Base-by-base conservation (phyloP, 2,113 vertebrate genomes). In the Melospiza melodia region DNA sequence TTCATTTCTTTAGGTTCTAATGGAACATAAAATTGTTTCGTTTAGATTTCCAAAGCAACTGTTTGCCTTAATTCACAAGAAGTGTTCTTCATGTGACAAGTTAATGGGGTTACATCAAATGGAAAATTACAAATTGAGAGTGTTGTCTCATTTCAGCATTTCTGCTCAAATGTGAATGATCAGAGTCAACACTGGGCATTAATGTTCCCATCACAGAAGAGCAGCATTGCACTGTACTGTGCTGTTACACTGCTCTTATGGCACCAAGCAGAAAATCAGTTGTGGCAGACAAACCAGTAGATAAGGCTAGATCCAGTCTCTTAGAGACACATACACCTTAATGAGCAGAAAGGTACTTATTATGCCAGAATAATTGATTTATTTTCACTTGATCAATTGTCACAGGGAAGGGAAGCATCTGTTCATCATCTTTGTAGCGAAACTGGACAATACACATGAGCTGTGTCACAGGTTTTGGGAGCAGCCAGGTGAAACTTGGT, bases 81-180 rank as follows among this genome's bases (percentile, higher is more conserved):
- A 90, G 11, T 12, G 0, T 72, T n/a, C 68, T 94, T 92, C 27
- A 6, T 72, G 30, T 89, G 88, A 51, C 31, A 57, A 66, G 69
- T 88, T 95, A 84, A 84, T 74, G 72, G 65, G 44, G 35, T 92
- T 84, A 41, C 48, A 30, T 71, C 55, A 65, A 35, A 86, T 73
- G 66, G 76, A 84, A 93, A 79, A 71, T 58, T 54, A 33, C 21
- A 27, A 1, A 78, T 68, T 39, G 76, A 75, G 62, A 75, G 41
- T 5, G 59, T 62, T 59, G 52, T 78, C 31, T 87, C 59, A 12
- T 65, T 75, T 90, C 57, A 72, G 44, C 37, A 20, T 75, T 94
- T 95, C 85, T 89, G 20, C 43, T 95, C 65, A 10, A 27, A 54
- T 25, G 10, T n/a, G n/a, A 61, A 18, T 11, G 30, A 55, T 2